Conservation (phyloP, 2,113 vertebrate genomes). For the Oxyura jamaicensis region DNA sequence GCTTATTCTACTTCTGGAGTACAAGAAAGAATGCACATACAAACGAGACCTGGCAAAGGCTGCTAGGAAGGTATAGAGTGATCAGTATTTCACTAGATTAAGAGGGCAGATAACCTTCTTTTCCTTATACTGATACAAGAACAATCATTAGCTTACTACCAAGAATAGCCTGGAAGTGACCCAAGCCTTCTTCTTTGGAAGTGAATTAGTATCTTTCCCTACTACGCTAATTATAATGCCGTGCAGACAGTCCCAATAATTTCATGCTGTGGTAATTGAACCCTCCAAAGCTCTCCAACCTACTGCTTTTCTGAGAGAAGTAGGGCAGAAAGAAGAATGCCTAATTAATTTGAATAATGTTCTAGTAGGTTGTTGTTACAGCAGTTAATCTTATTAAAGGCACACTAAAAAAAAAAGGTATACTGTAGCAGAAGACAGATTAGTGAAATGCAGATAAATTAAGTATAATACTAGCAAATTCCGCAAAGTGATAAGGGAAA, state of each 20-base stretch:
- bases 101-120: conserved; percentile 41
- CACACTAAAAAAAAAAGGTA: conserved; percentile 42
- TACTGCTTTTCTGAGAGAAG: conserved; percentile 43
- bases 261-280: conserved; percentile 54
- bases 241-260: conserved; percentile 1
- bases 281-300: conserved; percentile 37
- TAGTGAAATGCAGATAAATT: background rate
- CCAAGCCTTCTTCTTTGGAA: background rate
- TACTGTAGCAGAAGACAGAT: background rate
- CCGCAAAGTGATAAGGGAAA: background rate
- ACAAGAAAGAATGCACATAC: background rate
- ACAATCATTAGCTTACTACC: conserved; percentile 11
- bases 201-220: background rate
- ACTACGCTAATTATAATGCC: conserved; percentile 8
- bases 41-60: background rate
- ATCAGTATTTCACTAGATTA: conserved; percentile 51
- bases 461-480: background rate
- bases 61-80: background rate
- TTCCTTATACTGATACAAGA: conserved; percentile 28
- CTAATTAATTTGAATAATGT: conserved; percentile 65
- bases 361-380: conserved; percentile 19
- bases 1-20: background rate
- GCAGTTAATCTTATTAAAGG: conserved; percentile 52
- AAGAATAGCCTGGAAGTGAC: conserved; percentile 28
- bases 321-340: conserved; percentile 47